Base-by-base conservation (phyloP, 2,797 vertebrate species). In the Balearica regulorum region DNA sequence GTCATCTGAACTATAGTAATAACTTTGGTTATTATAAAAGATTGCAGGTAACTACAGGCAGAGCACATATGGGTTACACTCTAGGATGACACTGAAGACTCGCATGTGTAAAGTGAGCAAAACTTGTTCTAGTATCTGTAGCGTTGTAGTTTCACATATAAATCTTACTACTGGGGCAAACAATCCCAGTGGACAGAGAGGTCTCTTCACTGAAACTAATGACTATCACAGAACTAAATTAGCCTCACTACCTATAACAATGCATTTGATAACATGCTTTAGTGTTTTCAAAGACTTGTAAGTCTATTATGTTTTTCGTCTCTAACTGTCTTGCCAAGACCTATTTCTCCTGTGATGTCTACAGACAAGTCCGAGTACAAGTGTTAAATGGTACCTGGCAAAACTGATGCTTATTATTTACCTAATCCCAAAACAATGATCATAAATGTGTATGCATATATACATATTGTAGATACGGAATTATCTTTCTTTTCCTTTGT, bases 351-450 rank as follows among this genome's bases (percentile, higher is more conserved):
- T 93, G 66, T 90, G 75, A 78, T 61, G 77, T 88, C 80, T 82
- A n/a, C 46, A 70, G 66, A 41, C 7, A 76, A 89, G 51, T 82
- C 54, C 57, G 89, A 43, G 46, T 87, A 20, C 21, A 79, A 86
- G 62, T 43, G 24, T 31, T 77, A 82, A 87, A 72, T 43, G 55
- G 10, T 81, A 71, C 21, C 54, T 91, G 73, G 86, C 76, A 95
- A 90, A 93, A 94, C 19, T 26, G 14, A 76, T 89, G 51, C 19
- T 88, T 83, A 58, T 69, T 82, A 41, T 94, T 90, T 96, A 72
- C 22, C 41, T 89, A 93, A 79, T 92, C 83, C 83, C 58, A 58
- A 87, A 93, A 66, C 54, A 82, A 54, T 72, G 7, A 87, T 76
- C 49, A 54, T 88, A 75, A 91, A 90, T 55, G 24, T 55, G 13